Conservation (phyloP, 2,888 invertebrate genomes). For the Nemapogon koenigi region DNA sequence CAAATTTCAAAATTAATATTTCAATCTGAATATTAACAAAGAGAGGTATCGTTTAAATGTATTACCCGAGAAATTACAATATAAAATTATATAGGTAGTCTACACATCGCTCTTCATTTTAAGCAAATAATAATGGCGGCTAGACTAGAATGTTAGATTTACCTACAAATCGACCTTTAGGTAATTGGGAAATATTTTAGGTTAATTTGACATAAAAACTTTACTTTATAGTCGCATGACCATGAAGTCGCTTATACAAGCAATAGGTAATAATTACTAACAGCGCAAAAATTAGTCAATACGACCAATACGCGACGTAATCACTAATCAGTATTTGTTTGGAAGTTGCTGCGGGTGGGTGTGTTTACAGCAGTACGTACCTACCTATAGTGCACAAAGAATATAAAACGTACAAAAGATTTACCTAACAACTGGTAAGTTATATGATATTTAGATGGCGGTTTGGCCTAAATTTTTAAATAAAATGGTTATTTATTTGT, state of each 20-base stretch:
- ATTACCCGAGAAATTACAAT: neutral
- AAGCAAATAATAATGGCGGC: neutral
- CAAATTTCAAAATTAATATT: neutral
- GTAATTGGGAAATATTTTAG: too few relatives aligned
- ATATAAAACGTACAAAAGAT: too few relatives aligned
- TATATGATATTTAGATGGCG: too few relatives aligned
- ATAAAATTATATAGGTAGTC: neutral
- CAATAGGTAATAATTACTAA: neutral
- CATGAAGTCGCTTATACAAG: too few relatives aligned
- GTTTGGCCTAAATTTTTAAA: too few relatives aligned
- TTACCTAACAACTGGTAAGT: too few relatives aligned
- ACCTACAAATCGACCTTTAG: neutral
- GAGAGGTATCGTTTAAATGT: neutral
- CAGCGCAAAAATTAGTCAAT: neutral
- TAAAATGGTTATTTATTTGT: too few relatives aligned
- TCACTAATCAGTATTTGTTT: too few relatives aligned
- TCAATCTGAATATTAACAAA: neutral
- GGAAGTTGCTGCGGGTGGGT: too few relatives aligned
- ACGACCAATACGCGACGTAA: too few relatives aligned
- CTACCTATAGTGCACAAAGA: too few relatives aligned
- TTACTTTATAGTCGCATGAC: neutral
- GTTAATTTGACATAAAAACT: neutral
- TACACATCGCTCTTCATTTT: neutral
- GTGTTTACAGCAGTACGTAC: too few relatives aligned
- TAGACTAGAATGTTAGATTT: neutral